Evolutionary conservation across 2,888 invertebrate species (phyloP).

Genomic region (Macropis europaea): DNA sequence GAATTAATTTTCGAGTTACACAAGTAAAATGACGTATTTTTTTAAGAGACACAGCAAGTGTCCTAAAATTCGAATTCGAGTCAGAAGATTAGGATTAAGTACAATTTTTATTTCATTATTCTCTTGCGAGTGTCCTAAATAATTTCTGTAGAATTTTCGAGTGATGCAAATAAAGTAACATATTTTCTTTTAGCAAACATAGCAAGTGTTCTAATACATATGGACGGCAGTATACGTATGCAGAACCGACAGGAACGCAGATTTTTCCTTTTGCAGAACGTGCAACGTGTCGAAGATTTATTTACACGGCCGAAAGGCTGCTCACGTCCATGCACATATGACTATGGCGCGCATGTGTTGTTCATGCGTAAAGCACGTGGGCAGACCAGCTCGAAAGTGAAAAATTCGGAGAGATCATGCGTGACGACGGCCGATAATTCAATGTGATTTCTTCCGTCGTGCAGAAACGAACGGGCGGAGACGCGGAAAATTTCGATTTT

Average conservation of each 20-base stretch:
- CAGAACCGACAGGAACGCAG: slow-evolving; percentile 39
- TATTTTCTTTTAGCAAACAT: no score
- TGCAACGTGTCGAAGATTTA: slow-evolving; percentile 42
- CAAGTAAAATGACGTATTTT: no score
- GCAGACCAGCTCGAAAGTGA: slow-evolving; percentile 7
- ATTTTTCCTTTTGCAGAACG: slow-evolving; percentile 36
- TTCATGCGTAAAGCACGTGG: slow-evolving; percentile 39
- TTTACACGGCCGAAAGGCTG: slow-evolving; percentile 49
- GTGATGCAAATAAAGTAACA: no score
- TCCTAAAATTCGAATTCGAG: no score
- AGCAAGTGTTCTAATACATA: no score
- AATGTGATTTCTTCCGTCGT: slow-evolving; percentile 13
- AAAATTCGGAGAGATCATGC: slow-evolving; percentile 30
- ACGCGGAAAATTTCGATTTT: neutral
- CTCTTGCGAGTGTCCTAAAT: no score
- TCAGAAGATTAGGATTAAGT: no score
- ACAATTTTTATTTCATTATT: no score
- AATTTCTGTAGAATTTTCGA: no score
- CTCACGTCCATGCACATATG: slow-evolving; percentile 19
- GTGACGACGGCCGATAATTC: slow-evolving; percentile 40
- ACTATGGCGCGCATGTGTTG: slow-evolving; percentile 40
- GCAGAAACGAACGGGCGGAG: neutral
- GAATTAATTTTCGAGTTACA: no score
- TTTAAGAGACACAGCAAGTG: no score
- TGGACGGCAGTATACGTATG: neutral